These are phyloP conservation scores for Drosophila leonis DNA, from an alignment of 2,888 invertebrate genomes.

Conservation along the genomic window DNA sequence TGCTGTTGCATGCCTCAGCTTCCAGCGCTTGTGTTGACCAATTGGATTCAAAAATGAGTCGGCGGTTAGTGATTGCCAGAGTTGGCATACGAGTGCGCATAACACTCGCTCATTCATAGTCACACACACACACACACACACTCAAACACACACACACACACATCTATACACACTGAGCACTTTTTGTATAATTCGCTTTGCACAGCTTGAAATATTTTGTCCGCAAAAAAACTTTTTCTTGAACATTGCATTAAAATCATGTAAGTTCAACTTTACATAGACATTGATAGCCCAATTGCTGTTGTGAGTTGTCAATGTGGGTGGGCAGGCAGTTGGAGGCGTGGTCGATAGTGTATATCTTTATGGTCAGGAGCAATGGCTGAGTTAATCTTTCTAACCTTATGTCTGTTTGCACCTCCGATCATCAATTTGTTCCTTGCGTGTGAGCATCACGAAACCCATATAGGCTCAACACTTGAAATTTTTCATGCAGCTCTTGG, in stretches of 20 bases:
- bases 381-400: no score
- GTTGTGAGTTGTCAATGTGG: not conserved
- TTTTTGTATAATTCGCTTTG: slow-evolving; percentile 54
- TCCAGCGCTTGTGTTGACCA: slow-evolving; percentile 54
- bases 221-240: slow-evolving; percentile 12
- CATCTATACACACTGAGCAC: not conserved
- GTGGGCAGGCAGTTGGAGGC: not conserved
- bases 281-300: slow-evolving; percentile 24
- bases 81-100: slow-evolving; percentile 47
- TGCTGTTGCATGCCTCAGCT: slow-evolving; percentile 17
- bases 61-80: slow-evolving; percentile 68
- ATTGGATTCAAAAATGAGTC: slow-evolving; percentile 69
- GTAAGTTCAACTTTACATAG: slow-evolving; percentile 23
- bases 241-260: slow-evolving; percentile 33
- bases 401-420: no score
- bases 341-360: no score
- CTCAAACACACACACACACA: not conserved
- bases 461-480: not conserved
- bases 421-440: no score
- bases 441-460: no score
- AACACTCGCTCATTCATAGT: slow-evolving; percentile 36
- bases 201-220: slow-evolving; percentile 48
- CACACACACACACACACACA: not conserved
- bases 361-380: no score
- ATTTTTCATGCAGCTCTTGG: not conserved